Percentiles rank a stretch among this genome's conserved stretches.
These are phyloP conservation scores for Rhinichthys osculus DNA, from an alignment of 2,797 vertebrate genomes.

Conservation along the genomic window DNA sequence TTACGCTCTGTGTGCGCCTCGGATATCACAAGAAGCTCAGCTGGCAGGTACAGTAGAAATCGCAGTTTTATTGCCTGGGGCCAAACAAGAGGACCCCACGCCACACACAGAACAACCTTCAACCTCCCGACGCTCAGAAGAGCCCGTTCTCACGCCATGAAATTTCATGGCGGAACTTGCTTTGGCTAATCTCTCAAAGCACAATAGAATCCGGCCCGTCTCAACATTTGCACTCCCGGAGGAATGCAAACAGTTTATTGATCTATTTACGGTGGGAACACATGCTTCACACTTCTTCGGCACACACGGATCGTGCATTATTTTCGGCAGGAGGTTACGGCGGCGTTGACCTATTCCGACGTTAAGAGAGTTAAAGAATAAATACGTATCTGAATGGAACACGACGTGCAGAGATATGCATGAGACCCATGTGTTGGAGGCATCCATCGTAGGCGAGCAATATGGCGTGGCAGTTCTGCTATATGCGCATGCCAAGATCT, in stretches of 20 bases:
- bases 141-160: conserved; percentile 77
- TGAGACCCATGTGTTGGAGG: conserved; percentile 56
- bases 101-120: conserved; percentile 49
- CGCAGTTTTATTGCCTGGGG: conserved; percentile 79
- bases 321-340: neutral
- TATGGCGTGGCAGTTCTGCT: conserved; percentile 61
- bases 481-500: conserved; percentile 67
- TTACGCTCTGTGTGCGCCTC: conserved; percentile 77
- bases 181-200: conserved; percentile 75
- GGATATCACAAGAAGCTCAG: conserved; percentile 72
- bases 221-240: conserved; percentile 67
- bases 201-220: conserved; percentile 68
- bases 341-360: neutral
- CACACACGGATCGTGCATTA: neutral
- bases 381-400: conserved; percentile 44
- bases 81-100: conserved; percentile 65
- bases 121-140: conserved; percentile 67
- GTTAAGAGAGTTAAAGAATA: conserved; percentile 44
- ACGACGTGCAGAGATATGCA: conserved; percentile 51
- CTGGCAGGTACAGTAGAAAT: conserved; percentile 85
- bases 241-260: conserved; percentile 66
- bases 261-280: conserved; percentile 63
- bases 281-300: conserved; percentile 47
- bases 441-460: conserved; percentile 48
- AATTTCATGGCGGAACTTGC: conserved; percentile 73